These are phyloP conservation scores for Scaptomyza tumidula DNA, from an alignment of 2,888 invertebrate genomes.

Conservation along the genomic window DNA sequence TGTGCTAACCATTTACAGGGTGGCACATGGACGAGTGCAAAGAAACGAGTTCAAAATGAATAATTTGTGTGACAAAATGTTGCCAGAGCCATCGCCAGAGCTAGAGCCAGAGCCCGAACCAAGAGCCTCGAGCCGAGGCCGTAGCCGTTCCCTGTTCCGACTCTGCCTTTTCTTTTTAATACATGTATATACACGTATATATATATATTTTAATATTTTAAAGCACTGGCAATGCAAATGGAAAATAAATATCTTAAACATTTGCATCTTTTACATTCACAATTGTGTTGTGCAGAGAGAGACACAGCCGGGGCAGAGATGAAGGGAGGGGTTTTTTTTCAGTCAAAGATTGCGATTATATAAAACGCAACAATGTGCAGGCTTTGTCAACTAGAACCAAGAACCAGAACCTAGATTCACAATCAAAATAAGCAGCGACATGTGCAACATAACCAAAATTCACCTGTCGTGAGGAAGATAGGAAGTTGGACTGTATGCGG, in stretches of 20 bases:
- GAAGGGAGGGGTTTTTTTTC: conserved; percentile 11
- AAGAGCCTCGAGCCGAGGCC: conserved; percentile 27
- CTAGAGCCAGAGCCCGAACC: conserved; percentile 32
- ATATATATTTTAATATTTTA: conserved; percentile 5
- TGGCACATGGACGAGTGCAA: conserved; percentile 28
- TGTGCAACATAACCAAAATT: conserved; percentile 16
- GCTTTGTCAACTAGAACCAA: conserved; percentile 50
- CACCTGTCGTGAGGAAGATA: conserved; percentile 16
- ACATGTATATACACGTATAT: no score
- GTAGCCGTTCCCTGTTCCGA: conserved; percentile 35
- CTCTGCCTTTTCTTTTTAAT: conserved; percentile 17
- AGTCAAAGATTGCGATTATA: conserved; percentile 54
- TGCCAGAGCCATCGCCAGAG: conserved; percentile 36
- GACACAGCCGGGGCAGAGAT: not conserved
- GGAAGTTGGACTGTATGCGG: not conserved
- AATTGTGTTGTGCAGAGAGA: conserved; percentile 7
- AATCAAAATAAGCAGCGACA: conserved; percentile 13
- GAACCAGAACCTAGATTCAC: conserved; percentile 18
- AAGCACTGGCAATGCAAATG: conserved; percentile 54
- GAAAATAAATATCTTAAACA: conserved; percentile 78
- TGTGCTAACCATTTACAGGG: conserved; percentile 26
- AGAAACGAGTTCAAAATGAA: conserved; percentile 59
- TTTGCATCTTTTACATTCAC: conserved; percentile 68
- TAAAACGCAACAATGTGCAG: conserved; percentile 54
- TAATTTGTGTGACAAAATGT: conserved; percentile 77